A percentile compares a stretch with the other conserved stretches of the same genome.
phyloP scores from a whole-genome alignment of 2,797 vertebrate genomes.

The Trichosurus vulpecula region DNA sequence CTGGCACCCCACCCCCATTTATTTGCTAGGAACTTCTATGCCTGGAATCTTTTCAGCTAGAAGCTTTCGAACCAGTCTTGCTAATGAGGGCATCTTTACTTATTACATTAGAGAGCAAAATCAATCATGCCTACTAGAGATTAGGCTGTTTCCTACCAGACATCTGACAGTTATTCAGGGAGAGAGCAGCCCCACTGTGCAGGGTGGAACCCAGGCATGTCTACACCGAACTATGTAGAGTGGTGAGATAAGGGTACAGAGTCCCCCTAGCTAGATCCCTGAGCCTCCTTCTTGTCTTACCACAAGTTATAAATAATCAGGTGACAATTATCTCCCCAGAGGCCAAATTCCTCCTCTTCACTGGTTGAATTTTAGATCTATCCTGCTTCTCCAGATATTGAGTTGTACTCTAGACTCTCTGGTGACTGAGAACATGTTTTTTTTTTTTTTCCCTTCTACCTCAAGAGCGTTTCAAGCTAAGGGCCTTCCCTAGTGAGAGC shows the following conservation, averaged over 20 bases:
- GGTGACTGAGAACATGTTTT: not conserved
- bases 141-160: not conserved
- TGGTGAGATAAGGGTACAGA: not conserved
- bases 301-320: not conserved
- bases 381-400: not conserved
- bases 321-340: not conserved
- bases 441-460: not conserved
- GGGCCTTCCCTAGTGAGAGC: not conserved
- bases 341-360: not conserved
- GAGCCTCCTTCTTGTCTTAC: not conserved
- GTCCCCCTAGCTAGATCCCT: not conserved
- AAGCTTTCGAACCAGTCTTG: not conserved
- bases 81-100: not conserved
- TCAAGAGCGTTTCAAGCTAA: not conserved
- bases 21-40: not conserved
- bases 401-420: not conserved
- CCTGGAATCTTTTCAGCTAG: not conserved
- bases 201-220: not conserved
- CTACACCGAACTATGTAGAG: not conserved
- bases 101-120: not conserved
- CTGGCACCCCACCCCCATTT: not conserved
- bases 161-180: not conserved
- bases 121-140: not conserved
- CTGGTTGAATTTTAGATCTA: not conserved
- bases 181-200: not conserved